These are phyloP conservation scores for Archocentrus centrarchus DNA, from an alignment of 2,113 vertebrate genomes.

Conservation along the genomic window DNA sequence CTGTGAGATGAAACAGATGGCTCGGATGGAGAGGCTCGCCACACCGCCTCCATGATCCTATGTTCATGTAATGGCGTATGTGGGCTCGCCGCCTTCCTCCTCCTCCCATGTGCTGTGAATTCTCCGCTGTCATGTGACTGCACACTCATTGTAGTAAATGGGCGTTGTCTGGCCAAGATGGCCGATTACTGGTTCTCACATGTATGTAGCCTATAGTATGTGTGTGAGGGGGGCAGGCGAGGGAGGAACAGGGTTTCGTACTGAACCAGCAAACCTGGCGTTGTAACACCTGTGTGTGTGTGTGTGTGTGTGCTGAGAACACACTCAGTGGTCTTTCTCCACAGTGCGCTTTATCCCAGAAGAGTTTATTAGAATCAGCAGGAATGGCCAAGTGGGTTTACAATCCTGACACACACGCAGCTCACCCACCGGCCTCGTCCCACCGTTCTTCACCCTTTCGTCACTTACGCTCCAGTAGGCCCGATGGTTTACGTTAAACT, in stretches of 20 bases:
- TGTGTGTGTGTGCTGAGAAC: neutral
- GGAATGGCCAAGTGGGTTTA: neutral
- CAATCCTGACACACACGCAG: too few species aligned
- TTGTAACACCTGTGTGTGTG: neutral
- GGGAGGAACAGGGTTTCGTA: neutral
- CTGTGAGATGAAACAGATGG: neutral
- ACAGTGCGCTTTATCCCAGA: neutral
- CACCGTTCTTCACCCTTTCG: too few species aligned
- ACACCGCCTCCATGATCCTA: neutral
- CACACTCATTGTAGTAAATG: slow-evolving; percentile 79
- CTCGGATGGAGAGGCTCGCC: neutral
- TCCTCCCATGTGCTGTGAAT: neutral
- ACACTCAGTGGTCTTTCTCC: neutral
- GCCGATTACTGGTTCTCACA: slow-evolving; percentile 66
- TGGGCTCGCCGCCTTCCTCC: neutral
- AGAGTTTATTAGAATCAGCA: neutral
- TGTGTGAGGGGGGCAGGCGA: accelerated
- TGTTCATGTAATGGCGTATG: neutral
- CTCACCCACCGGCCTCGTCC: neutral
- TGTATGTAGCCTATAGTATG: neutral
- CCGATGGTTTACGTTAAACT: neutral
- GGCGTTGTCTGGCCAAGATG: slow-evolving; percentile 82
- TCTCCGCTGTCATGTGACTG: slow-evolving; percentile 60
- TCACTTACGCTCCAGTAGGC: neutral
- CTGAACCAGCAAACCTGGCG: neutral